Base-by-base conservation (phyloP, 2,888 invertebrate genomes). In the Empis livida region DNA sequence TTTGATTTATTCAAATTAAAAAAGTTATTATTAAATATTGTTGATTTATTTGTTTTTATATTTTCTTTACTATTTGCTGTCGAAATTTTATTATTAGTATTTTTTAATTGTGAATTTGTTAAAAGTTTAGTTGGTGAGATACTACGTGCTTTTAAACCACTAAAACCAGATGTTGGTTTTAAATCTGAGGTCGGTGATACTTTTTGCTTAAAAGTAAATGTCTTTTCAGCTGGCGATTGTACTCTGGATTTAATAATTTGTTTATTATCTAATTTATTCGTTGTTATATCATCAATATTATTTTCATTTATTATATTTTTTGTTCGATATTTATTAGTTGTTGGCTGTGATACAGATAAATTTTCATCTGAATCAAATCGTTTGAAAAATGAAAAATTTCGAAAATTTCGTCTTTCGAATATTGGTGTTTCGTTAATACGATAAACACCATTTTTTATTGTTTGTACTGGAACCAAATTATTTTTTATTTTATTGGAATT, bases 351-450 rank as follows among this genome's bases (percentile, higher is more conserved):
- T 14, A 46, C 53, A 9, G 59, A 55, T 31, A 69, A 49, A 56
- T 67, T 59, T 49, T 69, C 69, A 48, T 67, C 68, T 0, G 69
- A 63, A 14, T 67, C 68, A 5, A 57, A 55, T 27, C 53, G 43
- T 35, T 47, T 48, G 15, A 54, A 54, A 15, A 54, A 43, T 15
- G 50, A 47, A 46, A 52, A 50, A 15, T 41, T 52, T 42, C 45
- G 46, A 15, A 53, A 46, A 43, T 51, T 52, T 4, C 62, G 61
- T 1, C 68, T 54, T 1, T 65, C 69, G 49, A 68, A 67, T 23
- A 68, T 64, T 1, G 68, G 68, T 9, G 68, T 68, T 46, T 69
- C 69, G 56, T 68, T 66, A n/a, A 69, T 60, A 43, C 68, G 63
- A 54, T 64, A 63, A 45, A 55, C 9, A 52, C 51, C 20, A 39